These are phyloP conservation scores for Arvicanthis niloticus DNA, from an alignment of 2,113 vertebrate species.

Conservation along the genomic window DNA sequence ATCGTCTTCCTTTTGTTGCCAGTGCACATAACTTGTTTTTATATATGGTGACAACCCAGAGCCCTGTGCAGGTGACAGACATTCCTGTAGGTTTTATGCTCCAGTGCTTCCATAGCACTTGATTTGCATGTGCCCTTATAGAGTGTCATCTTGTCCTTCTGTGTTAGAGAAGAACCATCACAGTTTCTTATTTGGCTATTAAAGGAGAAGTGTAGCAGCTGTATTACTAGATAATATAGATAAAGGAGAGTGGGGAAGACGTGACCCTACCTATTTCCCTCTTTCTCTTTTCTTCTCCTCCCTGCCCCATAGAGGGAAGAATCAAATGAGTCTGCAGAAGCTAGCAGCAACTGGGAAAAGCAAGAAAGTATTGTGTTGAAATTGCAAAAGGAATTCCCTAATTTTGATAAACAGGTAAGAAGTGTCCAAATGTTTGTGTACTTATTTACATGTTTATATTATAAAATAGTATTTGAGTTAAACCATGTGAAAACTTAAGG, in stretches of 20 bases:
- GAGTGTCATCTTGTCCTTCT: not conserved
- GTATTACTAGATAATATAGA: not conserved
- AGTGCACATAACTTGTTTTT: not conserved
- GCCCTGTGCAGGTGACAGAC: too few species aligned
- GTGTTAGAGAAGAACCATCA: not conserved
- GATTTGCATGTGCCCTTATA: not conserved
- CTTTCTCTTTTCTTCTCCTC: not conserved
- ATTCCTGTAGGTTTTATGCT: not conserved
- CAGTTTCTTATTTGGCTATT: slow-evolving; percentile 2
- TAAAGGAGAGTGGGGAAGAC: not conserved
- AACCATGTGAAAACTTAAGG: not conserved
- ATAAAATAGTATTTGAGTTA: slow-evolving; percentile 8
- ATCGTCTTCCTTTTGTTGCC: not conserved
- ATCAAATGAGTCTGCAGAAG: slow-evolving; percentile 83
- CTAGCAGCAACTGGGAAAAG: slow-evolving; percentile 89
- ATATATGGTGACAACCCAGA: not conserved
- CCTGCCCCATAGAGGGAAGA: slow-evolving; percentile 78
- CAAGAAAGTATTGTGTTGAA: slow-evolving; percentile 92
- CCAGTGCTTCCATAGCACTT: not conserved
- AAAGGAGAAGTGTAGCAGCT: not conserved
- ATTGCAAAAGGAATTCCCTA: slow-evolving; percentile 93
- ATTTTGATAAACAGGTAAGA: slow-evolving; percentile 92
- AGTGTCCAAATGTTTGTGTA: not conserved
- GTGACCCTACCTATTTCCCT: not conserved
- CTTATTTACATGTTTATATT: slow-evolving; percentile 6